A percentile compares a stretch with the other conserved stretches of the same genome.
Conservation (phyloP, 2,888 invertebrate species). For the Heliconius cydno region DNA sequence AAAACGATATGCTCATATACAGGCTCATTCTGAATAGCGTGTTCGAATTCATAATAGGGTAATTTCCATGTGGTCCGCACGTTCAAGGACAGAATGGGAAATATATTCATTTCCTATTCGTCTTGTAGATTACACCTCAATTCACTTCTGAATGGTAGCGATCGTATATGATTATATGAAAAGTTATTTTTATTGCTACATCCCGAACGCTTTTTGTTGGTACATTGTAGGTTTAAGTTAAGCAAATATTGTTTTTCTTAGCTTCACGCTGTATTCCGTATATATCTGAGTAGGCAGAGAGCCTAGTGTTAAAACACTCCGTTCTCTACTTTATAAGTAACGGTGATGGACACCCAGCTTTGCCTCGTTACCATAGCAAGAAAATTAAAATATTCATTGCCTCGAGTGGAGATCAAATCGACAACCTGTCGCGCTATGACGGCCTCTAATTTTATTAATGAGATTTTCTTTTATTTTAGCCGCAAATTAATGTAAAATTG, state of each 20-base stretch:
- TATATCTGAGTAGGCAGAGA: too few species aligned
- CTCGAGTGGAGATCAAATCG: too few species aligned
- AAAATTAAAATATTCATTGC: too few species aligned
- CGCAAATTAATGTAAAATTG: too few species aligned
- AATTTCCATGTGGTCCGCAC: constrained; percentile 35
- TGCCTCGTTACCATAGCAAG: too few species aligned
- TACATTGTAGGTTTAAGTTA: not conserved
- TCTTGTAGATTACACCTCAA: constrained; percentile 43
- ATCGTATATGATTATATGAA: constrained; percentile 35
- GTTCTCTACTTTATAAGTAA: too few species aligned
- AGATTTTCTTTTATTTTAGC: too few species aligned
- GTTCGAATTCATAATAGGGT: constrained; percentile 30
- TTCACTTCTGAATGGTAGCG: constrained; percentile 31
- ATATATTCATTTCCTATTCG: constrained; percentile 43
- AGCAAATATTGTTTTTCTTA: not conserved
- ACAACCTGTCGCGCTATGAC: too few species aligned
- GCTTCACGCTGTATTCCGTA: too few species aligned
- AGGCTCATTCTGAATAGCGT: constrained; percentile 28
- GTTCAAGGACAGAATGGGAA: constrained; percentile 39
- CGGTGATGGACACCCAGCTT: too few species aligned
- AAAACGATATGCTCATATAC: constrained; percentile 4
- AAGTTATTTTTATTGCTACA: constrained; percentile 37
- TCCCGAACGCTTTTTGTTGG: constrained; percentile 27
- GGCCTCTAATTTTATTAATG: too few species aligned
- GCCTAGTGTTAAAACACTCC: too few species aligned